Base-by-base conservation (phyloP, 2,888 invertebrate species). In the Troides oblongomaculatus region DNA sequence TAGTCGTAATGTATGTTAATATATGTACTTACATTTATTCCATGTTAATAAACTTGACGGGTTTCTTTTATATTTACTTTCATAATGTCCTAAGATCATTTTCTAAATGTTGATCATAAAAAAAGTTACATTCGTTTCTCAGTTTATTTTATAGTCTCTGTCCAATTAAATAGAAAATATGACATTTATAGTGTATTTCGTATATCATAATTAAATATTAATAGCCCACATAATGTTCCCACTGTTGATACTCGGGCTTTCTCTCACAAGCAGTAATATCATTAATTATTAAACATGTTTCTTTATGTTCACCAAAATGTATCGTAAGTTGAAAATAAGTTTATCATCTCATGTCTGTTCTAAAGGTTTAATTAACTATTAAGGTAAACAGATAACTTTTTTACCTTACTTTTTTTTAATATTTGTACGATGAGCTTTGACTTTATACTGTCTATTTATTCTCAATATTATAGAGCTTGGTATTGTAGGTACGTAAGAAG, bases 401-500 rank as follows among this genome's bases (percentile, higher is more conserved):
- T 30, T 3, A 30, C 30, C 3, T 30, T 30, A 1, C 2, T n/a
- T 53, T 5, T 53, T 53, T n/a, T 56, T 21, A 58, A 63, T 63
- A 25, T 63, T 50, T 30, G 25, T 53, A 17, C 56, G 39, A 36
- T 18, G 39, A 64, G 64, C 65, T 57, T 57, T 25, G 56, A 59
- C 8, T 39, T 65, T 64, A 46, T 62, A 62, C 0, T 59, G 53
- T 64, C 63, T 66, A 63, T 46, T 43, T 63, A 63, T 46, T 43
- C 43, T 64, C 59, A 61, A 65, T 57, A 61, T 71, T 64, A 72
- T 66, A 66, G 68, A 68, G 78, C 79, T 82, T 80, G 71, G 80
- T 81, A 53, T n/a, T 53, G 53, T 53, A 81, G 81, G 80, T 85
- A 84, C 80, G 80, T 81, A 81, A 81, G 72, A 75, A 73, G 75